Evolutionary conservation across 2,797 vertebrate species (phyloP).

Genomic region (Epinephelus coioides): DNA sequence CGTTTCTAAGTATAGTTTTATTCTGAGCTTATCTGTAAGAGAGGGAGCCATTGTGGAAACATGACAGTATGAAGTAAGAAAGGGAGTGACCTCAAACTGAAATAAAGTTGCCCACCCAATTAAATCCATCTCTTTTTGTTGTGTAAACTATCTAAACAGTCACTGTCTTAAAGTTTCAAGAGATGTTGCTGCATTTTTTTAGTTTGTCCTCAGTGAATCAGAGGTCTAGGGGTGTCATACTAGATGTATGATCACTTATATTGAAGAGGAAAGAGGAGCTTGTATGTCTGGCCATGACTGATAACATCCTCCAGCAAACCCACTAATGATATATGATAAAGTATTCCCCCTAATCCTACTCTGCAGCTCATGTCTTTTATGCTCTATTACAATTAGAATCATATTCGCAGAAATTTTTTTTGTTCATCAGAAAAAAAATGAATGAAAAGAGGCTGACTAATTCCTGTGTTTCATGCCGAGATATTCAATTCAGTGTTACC

Average conservation of each 20-base stretch:
- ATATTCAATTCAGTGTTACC: constrained; percentile 5
- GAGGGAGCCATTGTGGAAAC: constrained; percentile 17
- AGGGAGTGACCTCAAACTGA: constrained; percentile 17
- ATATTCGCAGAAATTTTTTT: background rate
- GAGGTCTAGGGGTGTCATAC: background rate
- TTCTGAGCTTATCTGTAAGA: constrained; percentile 1
- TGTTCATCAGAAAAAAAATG: background rate
- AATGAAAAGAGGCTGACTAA: background rate
- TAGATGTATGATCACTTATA: background rate
- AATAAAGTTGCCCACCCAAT: constrained; percentile 21
- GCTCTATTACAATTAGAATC: background rate
- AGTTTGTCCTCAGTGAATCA: background rate
- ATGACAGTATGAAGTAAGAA: background rate
- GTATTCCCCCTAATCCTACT: background rate
- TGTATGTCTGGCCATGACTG: background rate
- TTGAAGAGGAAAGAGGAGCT: background rate
- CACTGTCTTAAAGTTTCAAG: background rate
- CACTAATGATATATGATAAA: constrained; percentile 1
- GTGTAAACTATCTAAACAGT: constrained; percentile 12
- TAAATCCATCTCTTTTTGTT: constrained; percentile 33
- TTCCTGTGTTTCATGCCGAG: background rate
- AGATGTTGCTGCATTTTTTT: background rate
- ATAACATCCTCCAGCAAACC: constrained; percentile 2
- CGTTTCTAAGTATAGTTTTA: constrained; percentile 38
- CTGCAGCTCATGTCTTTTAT: background rate